A percentile compares a stretch with the other conserved stretches of the same genome.
Conservation (phyloP, 1,140 invertebrate genomes). For the Trinorchestia longiramus region DNA sequence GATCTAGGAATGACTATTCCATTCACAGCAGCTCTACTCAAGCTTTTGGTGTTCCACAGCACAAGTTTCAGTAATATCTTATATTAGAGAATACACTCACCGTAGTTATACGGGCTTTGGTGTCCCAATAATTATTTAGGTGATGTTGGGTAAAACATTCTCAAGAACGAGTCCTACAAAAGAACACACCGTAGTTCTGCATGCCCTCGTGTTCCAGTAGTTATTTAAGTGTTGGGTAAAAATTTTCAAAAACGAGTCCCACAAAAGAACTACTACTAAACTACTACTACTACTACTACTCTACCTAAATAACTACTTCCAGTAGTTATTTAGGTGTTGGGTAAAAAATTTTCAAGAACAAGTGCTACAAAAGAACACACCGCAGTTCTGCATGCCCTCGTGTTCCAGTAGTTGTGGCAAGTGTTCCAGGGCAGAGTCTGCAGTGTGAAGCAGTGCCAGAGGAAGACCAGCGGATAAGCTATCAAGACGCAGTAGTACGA, state of each 20-base stretch:
- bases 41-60: too few species aligned
- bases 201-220: constrained; percentile 56
- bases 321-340: too few species aligned
- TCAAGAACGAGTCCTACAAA: constrained; percentile 70
- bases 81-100: too few species aligned
- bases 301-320: too few species aligned
- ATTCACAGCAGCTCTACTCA: too few species aligned
- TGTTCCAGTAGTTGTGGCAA: constrained; percentile 75
- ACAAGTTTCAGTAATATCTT: too few species aligned
- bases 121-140: too few species aligned
- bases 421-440: constrained; percentile 68
- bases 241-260: constrained; percentile 69
- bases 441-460: constrained; percentile 71
- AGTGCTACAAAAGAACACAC: constrained; percentile 67
- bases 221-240: constrained; percentile 69
- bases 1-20: too few species aligned
- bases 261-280: constrained; percentile 67
- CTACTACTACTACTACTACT: too few species aligned
- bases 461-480: constrained; percentile 73
- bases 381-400: constrained; percentile 74
- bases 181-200: not conserved
- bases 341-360: constrained; percentile 67
- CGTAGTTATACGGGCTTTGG: too few species aligned
- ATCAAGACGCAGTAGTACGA: constrained; percentile 76
- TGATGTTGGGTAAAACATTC: too few species aligned